Evolutionary conservation across 2,113 vertebrate genomes (phyloP), one percentile per base, ranked within the genome.

Genomic region (Meleagris gallopavo): DNA sequence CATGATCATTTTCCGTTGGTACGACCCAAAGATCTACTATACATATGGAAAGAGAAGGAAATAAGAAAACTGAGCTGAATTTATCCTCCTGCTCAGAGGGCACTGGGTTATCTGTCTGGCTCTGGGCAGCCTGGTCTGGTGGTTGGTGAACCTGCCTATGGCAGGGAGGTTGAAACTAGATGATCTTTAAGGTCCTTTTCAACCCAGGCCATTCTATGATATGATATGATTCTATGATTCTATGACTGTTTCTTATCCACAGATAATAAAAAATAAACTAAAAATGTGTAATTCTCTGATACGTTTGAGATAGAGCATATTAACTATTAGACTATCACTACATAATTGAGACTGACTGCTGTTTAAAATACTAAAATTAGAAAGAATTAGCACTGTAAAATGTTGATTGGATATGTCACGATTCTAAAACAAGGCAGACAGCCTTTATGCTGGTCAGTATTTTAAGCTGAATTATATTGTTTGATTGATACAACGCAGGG

Each of bases 401-500:
- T 29, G 54, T 90, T 82, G 86, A 46, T 50, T 58, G 27, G 34
- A 60, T 80, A 6, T 45, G 73, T 69, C 90, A 15, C 2, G 48
- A 55, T 75, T 88, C 61, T 76, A 81, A 74, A 94, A 46, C 46
- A 48, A 83, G 57, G 72, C 83, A 95, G 85, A 62, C 76, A 83
- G 90, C 61, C 73, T 90, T 94, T 79, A 65, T 79, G 72, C 73
- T 73, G 60, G 76, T 94, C 87, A 95, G 54, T 85, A 86, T 57
- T 94, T 94, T 87, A 74, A 92, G 50, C 55, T 82, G 89, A 89
- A 91, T 86, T 79, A 25, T n/a, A 41, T 60, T 90, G 75, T 79
- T 79, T 41, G 7, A 45, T 9, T 58, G 48, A 34, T 79, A 17
- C 50, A 93, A 73, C 29, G 66, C 4, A 4, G 15, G 10, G 13